Base-by-base conservation (phyloP, 2,888 invertebrate species). In the Drosophila kokeensis region DNA sequence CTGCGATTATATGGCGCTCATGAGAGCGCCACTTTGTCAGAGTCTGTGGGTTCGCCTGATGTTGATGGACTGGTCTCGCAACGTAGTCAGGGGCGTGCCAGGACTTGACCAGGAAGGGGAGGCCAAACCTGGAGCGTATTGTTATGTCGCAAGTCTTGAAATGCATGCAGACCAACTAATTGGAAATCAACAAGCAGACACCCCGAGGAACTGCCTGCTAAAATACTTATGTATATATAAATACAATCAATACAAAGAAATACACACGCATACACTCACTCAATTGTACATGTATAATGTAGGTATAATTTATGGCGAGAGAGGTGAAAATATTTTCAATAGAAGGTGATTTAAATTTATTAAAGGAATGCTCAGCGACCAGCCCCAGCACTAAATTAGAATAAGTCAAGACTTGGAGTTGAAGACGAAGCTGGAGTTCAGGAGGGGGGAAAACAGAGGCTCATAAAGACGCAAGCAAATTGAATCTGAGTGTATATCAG, bases 1-100 rank as follows among this genome's bases (percentile, higher is more conserved):
- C 90, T 89, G 87, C 89, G 83, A 88, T 90, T 90, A 90, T 90
- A 91, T 90, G 89, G 91, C 89, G 89, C 91, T 89, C 89, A 77
- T 75, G 79, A 75, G 86, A 89, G 91, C 91, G 89, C 89, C 89
- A 89, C 91, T 87, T 73, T 82, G 89, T 74, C 79, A 82, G 75
- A 52, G 61, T 64, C 70, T n/a, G 32, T 54, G 32, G 6, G 54
- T 27, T 24, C 36, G 34, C 52, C 49, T 29, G 50, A 64, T 59
- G 76, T 72, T 79, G 78, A 79, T 78, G 79, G 79, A 79, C 73
- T 81, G 68, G 52, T 36, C 65, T 60, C 65, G 72, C 55, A 67
- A 63, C 66, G 27, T n/a, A 15, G 55, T 38, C 76, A 82, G 69
- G 57, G 79, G 68, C 78, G 82, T 77, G 71, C 71, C 64, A 52